A percentile compares a stretch with the other conserved stretches of the same genome.
These are phyloP conservation scores for Tragopan temminckii DNA, from an alignment of 2,797 vertebrate species.

Conservation along the genomic window DNA sequence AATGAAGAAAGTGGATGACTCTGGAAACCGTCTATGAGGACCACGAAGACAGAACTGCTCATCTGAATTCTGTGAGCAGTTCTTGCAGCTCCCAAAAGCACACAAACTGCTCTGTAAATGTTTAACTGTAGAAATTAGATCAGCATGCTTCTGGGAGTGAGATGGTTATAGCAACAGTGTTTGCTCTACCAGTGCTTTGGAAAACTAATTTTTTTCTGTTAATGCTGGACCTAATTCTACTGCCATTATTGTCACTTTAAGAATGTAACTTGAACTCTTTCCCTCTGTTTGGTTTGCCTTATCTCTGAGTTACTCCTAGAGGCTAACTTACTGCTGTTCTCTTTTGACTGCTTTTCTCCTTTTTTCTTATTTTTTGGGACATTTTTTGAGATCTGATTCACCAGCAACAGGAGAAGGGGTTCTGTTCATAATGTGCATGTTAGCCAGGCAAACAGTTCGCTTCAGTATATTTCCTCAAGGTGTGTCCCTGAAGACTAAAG, in stretches of 20 bases:
- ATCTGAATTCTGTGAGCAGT: neutral
- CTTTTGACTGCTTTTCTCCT: neutral
- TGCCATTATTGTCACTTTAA: neutral
- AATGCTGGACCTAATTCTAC: neutral
- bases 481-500: neutral
- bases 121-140: constrained; percentile 26
- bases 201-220: neutral
- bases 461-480: neutral
- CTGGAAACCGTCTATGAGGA: neutral
- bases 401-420: neutral
- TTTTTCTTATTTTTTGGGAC: neutral
- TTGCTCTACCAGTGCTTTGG: neutral
- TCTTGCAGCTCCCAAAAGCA: neutral
- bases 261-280: neutral
- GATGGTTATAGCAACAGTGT: constrained; percentile 29
- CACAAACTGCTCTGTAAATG: neutral
- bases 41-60: neutral
- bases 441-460: neutral
- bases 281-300: neutral
- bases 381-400: neutral
- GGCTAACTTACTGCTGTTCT: neutral
- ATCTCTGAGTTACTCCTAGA: neutral
- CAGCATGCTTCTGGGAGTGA: neutral
- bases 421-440: neutral
- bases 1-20: neutral